Conservation (phyloP, 30 jellyfish, hydroid and myxozoan genomes). For the Cassiopea xamachana region DNA sequence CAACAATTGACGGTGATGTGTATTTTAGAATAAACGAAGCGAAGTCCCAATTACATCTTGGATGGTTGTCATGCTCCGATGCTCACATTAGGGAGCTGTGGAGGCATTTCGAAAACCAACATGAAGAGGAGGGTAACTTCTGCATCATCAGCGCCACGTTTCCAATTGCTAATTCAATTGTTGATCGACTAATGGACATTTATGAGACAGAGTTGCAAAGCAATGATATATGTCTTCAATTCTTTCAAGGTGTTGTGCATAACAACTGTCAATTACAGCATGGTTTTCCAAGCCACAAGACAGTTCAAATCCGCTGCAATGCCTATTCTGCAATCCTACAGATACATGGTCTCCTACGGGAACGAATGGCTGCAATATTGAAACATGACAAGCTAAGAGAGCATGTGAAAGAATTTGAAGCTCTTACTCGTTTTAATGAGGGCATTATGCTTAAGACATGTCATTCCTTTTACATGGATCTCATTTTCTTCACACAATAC, state of each 20-base stretch:
- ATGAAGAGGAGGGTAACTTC: conserved; percentile 22
- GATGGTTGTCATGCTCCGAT: neutral
- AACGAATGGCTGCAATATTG: neutral
- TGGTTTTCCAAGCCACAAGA: conserved; percentile 12
- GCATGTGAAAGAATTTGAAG: neutral
- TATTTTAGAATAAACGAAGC: conserved; percentile 4
- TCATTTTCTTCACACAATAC: conserved; percentile 21
- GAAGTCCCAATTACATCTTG: conserved; percentile 11
- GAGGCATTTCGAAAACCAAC: neutral
- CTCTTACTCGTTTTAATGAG: neutral
- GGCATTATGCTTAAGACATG: conserved; percentile 23
- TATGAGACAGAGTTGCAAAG: conserved; percentile 16
- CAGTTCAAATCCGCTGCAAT: conserved; percentile 17
- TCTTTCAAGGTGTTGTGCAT: conserved; percentile 46
- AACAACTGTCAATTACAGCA: conserved; percentile 26
- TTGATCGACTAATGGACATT: conserved; percentile 10
- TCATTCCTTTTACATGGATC: conserved; percentile 37
- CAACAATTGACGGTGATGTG: neutral
- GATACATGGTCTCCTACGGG: conserved; percentile 38
- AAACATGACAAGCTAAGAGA: neutral
- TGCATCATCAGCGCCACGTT: conserved; percentile 3
- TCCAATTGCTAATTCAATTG: conserved; percentile 5
- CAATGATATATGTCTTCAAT: conserved; percentile 1
- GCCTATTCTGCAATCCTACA: conserved; percentile 44
- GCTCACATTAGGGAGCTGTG: neutral